Percentiles rank a stretch among this genome's conserved stretches.
Evolutionary conservation across 2,113 vertebrate genomes (phyloP).

Genomic region (Spilogale gracilis): DNA sequence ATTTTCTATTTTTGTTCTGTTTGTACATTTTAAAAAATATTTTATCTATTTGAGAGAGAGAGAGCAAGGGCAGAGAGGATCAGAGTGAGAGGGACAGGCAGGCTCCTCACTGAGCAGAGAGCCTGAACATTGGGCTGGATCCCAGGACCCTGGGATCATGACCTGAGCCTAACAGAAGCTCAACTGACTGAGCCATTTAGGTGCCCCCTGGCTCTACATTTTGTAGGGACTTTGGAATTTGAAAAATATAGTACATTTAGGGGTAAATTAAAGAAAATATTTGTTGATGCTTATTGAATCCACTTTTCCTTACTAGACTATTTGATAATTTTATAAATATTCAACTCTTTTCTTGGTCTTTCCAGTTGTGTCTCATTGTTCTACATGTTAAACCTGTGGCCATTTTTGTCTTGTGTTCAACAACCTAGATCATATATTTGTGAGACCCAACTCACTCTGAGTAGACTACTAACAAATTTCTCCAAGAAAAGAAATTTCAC

Average conservation of each 20-base stretch:
- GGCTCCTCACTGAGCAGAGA: background rate
- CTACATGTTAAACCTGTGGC: background rate
- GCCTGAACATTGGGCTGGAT: background rate
- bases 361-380: background rate
- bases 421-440: background rate
- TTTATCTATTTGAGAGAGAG: background rate
- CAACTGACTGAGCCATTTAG: background rate
- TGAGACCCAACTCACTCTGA: background rate
- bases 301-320: background rate
- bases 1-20: constrained; percentile 37
- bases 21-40: background rate
- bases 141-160: background rate
- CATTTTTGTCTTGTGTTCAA: constrained; percentile 20
- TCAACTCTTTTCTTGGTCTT: background rate
- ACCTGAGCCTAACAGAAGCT: background rate
- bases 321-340: background rate
- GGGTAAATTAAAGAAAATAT: background rate
- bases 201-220: background rate
- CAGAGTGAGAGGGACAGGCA: background rate
- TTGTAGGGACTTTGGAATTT: background rate
- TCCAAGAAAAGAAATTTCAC: background rate
- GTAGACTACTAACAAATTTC: background rate
- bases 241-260: background rate
- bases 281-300: background rate
- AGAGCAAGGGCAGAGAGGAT: background rate